Evolutionary conservation across 2,797 vertebrate genomes (phyloP).

Genomic region (Cirrhinus mrigala): DNA sequence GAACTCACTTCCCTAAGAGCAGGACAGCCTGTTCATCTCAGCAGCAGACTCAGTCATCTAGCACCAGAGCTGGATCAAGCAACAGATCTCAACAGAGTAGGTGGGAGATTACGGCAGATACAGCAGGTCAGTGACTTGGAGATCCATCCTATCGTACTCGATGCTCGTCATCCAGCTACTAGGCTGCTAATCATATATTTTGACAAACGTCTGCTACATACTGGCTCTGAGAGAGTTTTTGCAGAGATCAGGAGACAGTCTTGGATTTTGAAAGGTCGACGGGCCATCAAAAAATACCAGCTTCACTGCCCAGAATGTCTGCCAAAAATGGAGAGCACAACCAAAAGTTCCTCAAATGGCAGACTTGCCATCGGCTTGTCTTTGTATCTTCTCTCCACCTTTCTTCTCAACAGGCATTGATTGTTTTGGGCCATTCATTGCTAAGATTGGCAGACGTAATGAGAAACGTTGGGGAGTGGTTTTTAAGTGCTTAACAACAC

Average conservation of each 20-base stretch:
- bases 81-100: too few relatives aligned
- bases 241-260: constrained; percentile 6
- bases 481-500: background rate
- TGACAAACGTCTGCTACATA: constrained; percentile 16
- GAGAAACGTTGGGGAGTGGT: background rate
- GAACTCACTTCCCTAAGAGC: background rate
- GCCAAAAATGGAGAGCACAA: background rate
- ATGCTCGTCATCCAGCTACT: background rate
- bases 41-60: background rate
- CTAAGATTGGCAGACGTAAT: background rate
- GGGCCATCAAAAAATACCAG: constrained; percentile 15
- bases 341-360: background rate
- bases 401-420: background rate
- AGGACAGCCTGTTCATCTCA: constrained; percentile 9
- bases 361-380: background rate
- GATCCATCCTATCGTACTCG: background rate
- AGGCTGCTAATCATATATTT: constrained; percentile 24
- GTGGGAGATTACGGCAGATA: too few relatives aligned
- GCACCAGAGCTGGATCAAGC: background rate
- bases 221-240: constrained; percentile 19
- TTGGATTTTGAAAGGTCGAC: constrained; percentile 36
- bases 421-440: background rate
- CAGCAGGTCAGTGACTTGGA: too few relatives aligned
- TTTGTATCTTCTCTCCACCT: background rate
- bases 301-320: background rate